phyloP scores from a whole-genome alignment of 2,797 vertebrate genomes.

The Lacerta bilineata region DNA sequence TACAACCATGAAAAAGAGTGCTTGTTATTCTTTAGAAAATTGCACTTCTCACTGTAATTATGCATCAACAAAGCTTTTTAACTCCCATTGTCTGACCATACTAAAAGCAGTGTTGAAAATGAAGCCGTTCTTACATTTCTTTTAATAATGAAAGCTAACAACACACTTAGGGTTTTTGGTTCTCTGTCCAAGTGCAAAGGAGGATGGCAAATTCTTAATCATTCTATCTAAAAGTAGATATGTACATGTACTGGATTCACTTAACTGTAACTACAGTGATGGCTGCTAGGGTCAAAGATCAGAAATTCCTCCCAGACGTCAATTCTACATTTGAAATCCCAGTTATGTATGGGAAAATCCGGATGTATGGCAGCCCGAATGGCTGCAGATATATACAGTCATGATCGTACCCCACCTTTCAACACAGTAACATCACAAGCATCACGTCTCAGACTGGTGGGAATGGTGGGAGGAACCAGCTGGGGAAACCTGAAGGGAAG shows the following conservation, averaged over 20 bases:
- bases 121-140: background rate
- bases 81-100: background rate
- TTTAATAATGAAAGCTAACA: constrained; percentile 2
- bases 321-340: too few species aligned
- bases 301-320: too few species aligned
- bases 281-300: background rate
- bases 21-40: constrained; percentile 13
- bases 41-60: constrained; percentile 1
- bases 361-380: too few species aligned
- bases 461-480: too few species aligned
- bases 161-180: background rate
- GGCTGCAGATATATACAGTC: background rate
- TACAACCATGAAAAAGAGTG: constrained; percentile 21
- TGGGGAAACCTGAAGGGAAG: too few species aligned
- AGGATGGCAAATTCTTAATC: constrained; percentile 24
- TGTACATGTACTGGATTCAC: background rate
- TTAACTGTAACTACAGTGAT: constrained; percentile 8
- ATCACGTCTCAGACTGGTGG: too few species aligned
- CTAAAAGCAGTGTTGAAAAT: constrained; percentile 24
- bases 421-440: background rate
- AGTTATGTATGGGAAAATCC: too few species aligned
- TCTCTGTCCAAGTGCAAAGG: constrained; percentile 14
- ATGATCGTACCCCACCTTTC: background rate
- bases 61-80: background rate
- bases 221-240: constrained; percentile 32